Evolutionary conservation across 2,888 invertebrate genomes (phyloP).

Genomic region (Caenorhabditis doughertyi): DNA sequence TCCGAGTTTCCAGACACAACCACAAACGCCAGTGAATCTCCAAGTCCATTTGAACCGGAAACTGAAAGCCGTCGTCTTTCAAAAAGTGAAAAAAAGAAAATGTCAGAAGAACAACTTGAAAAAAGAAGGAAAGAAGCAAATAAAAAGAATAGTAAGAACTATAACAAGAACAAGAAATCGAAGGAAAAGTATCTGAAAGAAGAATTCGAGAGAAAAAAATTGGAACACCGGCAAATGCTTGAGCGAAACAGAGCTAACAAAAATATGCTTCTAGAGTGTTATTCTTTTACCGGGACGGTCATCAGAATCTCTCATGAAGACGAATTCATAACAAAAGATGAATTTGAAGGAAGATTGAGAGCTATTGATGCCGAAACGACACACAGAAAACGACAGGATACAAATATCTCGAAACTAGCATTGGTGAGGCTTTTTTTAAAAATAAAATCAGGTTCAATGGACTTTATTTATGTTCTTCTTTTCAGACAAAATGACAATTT

Average conservation of each 20-base stretch:
- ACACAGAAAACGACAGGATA: not conserved
- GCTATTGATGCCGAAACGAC: not conserved
- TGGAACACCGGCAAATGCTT: not conserved
- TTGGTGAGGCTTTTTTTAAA: not conserved
- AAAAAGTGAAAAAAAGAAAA: constrained; percentile 11
- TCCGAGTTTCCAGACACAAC: constrained; percentile 4
- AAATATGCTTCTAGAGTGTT: constrained; percentile 21
- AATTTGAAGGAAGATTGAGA: not conserved
- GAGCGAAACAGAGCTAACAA: not conserved
- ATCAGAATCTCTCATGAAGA: not conserved
- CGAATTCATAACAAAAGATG: not conserved
- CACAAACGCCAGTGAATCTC: not conserved
- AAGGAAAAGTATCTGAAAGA: constrained; percentile 6
- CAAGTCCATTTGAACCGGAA: not conserved
- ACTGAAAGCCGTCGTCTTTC: constrained; percentile 10
- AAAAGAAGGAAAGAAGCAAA: constrained; percentile 33
- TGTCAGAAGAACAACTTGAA: constrained; percentile 31
- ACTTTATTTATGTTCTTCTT: too few relatives aligned
- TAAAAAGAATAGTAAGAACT: constrained; percentile 43
- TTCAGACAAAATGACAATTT: too few relatives aligned
- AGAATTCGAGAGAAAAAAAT: not conserved
- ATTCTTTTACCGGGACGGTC: not conserved
- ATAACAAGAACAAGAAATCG: constrained; percentile 36
- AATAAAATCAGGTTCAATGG: too few relatives aligned
- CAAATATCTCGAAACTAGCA: not conserved